A percentile compares a stretch with the other conserved stretches of the same genome.
Evolutionary conservation across 2,888 invertebrate species (phyloP).

Genomic region (Ochropleura leucogaster): DNA sequence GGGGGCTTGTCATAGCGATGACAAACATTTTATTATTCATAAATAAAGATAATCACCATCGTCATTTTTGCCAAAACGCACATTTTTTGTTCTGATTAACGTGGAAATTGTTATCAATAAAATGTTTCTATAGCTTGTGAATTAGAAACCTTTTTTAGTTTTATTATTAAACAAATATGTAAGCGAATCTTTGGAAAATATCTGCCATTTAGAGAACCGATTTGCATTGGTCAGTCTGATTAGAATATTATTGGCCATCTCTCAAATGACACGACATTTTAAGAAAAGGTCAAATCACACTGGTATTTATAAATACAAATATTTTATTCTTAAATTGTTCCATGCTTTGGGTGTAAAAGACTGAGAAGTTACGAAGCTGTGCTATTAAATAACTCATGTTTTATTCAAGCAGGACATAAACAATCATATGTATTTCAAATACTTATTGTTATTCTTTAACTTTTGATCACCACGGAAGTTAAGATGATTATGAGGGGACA

Average conservation of each 20-base stretch:
- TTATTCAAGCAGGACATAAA: too few species aligned
- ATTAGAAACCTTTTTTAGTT: constrained; percentile 5
- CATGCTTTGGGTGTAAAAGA: neutral
- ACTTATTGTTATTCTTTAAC: constrained; percentile 1
- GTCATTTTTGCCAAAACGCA: neutral
- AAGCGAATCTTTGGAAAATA: constrained; percentile 2
- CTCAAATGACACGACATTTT: constrained; percentile 30
- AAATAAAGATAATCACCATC: neutral
- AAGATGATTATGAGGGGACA: constrained; percentile 10
- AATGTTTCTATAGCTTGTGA: neutral
- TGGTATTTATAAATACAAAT: neutral
- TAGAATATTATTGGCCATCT: constrained; percentile 13
- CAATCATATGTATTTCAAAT: neutral
- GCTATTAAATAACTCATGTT: neutral
- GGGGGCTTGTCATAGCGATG: constrained; percentile 27
- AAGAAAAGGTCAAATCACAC: constrained; percentile 32
- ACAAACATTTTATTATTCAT: neutral
- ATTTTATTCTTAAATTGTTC: constrained; percentile 13
- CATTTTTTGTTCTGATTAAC: neutral
- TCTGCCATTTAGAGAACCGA: constrained; percentile 3
- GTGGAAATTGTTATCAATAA: neutral
- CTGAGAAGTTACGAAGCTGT: neutral
- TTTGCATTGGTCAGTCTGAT: constrained; percentile 29
- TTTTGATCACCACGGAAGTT: constrained; percentile 22
- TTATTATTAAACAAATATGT: neutral